phyloP scores from a whole-genome alignment of 2,888 invertebrate species.

The Terebella lapidaria region DNA sequence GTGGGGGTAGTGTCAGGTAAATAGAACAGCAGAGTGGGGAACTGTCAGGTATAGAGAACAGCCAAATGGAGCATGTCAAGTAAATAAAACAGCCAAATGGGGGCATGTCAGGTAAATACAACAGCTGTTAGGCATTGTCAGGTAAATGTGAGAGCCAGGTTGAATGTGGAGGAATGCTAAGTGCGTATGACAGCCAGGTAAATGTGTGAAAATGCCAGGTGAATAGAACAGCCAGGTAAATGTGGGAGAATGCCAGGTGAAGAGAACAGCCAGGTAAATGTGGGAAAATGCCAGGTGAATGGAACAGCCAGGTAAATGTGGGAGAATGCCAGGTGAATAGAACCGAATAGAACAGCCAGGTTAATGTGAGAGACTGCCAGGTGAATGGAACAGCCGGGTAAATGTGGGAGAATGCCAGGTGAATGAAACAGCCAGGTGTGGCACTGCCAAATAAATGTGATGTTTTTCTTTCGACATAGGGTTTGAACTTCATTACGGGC shows the following conservation, averaged over 20 bases:
- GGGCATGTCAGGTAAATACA: constrained; percentile 74
- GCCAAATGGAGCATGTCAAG: constrained; percentile 74
- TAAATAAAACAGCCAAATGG: constrained; percentile 78
- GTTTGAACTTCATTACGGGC: constrained; percentile 87
- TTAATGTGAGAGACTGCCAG: neutral
- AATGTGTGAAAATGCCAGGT: neutral
- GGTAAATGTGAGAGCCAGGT: too few relatives aligned
- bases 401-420: neutral
- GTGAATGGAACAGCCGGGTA: neutral
- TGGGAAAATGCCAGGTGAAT: neutral
- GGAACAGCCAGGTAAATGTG: too few relatives aligned
- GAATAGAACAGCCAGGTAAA: too few relatives aligned
- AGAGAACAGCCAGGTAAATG: neutral
- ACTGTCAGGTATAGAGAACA: too few relatives aligned
- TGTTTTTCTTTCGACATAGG: constrained; percentile 58
- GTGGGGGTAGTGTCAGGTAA: constrained; percentile 69
- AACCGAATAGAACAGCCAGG: neutral
- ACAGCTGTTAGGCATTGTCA: neutral
- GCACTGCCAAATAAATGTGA: constrained; percentile 77
- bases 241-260: neutral
- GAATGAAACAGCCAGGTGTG: too few relatives aligned
- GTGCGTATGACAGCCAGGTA: neutral
- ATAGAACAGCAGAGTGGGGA: too few relatives aligned
- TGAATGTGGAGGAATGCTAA: neutral
- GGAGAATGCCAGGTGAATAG: too few relatives aligned